Base-by-base conservation (phyloP, 2,888 invertebrate genomes). In the Cryptops parisi region DNA sequence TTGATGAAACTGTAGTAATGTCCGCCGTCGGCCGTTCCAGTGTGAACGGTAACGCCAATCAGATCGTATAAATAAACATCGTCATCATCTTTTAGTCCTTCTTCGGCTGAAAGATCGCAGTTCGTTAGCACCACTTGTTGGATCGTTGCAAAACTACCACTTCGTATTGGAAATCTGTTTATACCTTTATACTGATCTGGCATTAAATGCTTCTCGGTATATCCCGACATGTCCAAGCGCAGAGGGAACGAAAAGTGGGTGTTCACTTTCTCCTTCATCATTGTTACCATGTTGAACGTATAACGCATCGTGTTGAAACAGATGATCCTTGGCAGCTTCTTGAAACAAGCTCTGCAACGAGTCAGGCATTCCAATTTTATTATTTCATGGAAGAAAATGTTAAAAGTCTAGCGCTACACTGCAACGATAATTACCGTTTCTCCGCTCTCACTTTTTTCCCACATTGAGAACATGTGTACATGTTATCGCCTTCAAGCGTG, bases 301-400 rank as follows among this genome's bases (percentile, higher is more conserved):
- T 94, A 94, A 25, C 94, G 78, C 93, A 94, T 91, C 0, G 93
- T 94, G 70, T 94, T 94, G 69, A 94, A 93, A 67, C 93, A 93
- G 23, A 94, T 72, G 57, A 94, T 91, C 59, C 85, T 83, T 0
- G 94, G 94, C 24, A 94, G 74, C 64, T 87, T 88, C 68, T 90
- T 91, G 68, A 94, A 91, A 67, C 93, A 93, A 0, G 91, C 91
- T 59, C 87, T 81, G 69, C 15, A 62, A 60, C 49, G 52, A 63
- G 62, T 57, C 60, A 54, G 58, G 56, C 6, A 57, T 33, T 33
- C 15, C 6, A 46, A 47, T 47, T 50, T n/a, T 17, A 48, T 23
- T 44, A 40, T 22, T 2, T n/a, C 21, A 51, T 44, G 23, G 23
- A 26, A 38, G 17, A 45, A 33, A 33, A 33, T 9, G 15, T 9